Evolutionary conservation across 2,888 invertebrate species (phyloP), one percentile per base, ranked within the genome.

Genomic region (Ditula angustiorana): DNA sequence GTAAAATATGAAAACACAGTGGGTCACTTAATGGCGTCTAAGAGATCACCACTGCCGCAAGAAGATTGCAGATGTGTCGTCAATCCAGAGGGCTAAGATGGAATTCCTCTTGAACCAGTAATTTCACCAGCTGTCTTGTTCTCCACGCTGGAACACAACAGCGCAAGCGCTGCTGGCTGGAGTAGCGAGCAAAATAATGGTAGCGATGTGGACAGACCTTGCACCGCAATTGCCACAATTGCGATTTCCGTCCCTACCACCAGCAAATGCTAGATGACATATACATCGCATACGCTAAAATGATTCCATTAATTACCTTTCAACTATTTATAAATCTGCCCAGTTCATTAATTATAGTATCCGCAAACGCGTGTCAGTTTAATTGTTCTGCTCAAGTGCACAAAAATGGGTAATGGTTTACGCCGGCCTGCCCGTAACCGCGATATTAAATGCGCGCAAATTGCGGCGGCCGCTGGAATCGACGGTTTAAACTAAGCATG

Each of bases 381-480:
- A 53, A 64, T 53, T 60, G 53, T 59, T 53, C 46, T 35, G 44
- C 52, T 5, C 35, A 28, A 46, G n/a, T 52, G 62, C 41, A 57
- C 47, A 49, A 62, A 63, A 44, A 33, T 63, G 7, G 30, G 37
- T 63, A 23, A 41, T 58, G 21, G 65, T 57, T 71, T 66, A 72
- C 78, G 77, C 53, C 75, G 82, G n/a, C n/a, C n/a, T 83, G 70
- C 81, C 71, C 55, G 35, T 1, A 47, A 41, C 56, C 33, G 49
- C 80, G 75, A 13, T 16, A n/a, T n/a, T n/a, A 79, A 80, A 83
- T 86, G 87, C 87, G 86, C 87, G 78, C 83, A 75, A 85, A 90
- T 90, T 88, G 88, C 78, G 78, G 79, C 70, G 61, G 79, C 85
- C 82, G 75, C 83, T 76, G 78, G 76, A 81, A 82, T 82, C 78